phyloP scores from a whole-genome alignment of 2,113 vertebrate genomes.

The Drymodes brunneopygia region DNA sequence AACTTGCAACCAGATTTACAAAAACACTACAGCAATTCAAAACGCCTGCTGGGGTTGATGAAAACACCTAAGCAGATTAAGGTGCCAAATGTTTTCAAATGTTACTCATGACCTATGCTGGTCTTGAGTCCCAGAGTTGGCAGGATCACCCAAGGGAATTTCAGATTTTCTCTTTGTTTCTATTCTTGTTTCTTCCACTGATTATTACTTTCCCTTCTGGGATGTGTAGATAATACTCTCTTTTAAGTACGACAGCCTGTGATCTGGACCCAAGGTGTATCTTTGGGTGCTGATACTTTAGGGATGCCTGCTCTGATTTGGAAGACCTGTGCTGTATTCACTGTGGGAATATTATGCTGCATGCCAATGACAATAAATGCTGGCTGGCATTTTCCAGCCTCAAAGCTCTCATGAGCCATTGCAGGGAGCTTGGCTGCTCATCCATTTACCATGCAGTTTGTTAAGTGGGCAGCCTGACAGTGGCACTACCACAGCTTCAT shows the following conservation, averaged over 20 bases:
- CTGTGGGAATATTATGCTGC: neutral
- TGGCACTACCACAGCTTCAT: neutral
- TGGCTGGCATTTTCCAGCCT: neutral
- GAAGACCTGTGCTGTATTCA: neutral
- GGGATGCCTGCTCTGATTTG: neutral
- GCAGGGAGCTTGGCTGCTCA: neutral
- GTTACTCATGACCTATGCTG: neutral
- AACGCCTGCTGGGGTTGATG: neutral
- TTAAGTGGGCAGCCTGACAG: neutral
- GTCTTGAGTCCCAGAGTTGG: neutral
- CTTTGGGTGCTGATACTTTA: neutral
- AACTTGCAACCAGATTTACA: neutral
- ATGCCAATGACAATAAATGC: neutral
- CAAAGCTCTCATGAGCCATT: neutral
- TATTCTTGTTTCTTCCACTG: neutral
- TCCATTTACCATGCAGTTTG: neutral
- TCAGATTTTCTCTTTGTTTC: neutral
- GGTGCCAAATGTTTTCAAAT: neutral
- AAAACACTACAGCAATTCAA: neutral
- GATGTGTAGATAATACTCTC: accelerated
- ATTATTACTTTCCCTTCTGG: neutral
- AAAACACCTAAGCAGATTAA: neutral
- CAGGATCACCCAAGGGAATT: neutral
- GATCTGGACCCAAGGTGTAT: neutral
- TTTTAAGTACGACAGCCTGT: neutral